Percentiles rank a stretch among this genome's conserved stretches.
phyloP scores from a whole-genome alignment of 2,888 invertebrate genomes.

The Drosophila prostipennis region DNA sequence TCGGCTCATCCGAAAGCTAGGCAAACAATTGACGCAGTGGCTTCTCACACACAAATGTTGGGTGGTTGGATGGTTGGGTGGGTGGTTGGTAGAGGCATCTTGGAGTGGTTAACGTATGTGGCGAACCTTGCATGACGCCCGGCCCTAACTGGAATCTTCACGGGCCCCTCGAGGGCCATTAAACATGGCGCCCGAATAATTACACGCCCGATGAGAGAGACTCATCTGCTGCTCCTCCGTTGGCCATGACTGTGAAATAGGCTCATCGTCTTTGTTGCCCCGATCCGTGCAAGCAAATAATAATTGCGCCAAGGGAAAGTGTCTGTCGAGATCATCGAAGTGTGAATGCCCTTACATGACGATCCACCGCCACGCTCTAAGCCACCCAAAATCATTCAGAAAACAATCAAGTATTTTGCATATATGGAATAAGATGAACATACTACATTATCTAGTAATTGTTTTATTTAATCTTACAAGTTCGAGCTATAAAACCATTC shows the following conservation, averaged over 20 bases:
- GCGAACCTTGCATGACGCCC: constrained; percentile 44
- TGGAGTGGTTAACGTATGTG: constrained; percentile 16
- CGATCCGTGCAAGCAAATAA: constrained; percentile 61
- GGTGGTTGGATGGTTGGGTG: constrained; percentile 17
- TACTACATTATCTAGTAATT: no score
- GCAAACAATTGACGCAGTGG: constrained; percentile 30
- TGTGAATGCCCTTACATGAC: constrained; percentile 43
- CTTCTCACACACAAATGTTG: constrained; percentile 15
- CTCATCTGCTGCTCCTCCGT: constrained; percentile 41
- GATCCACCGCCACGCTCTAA: constrained; percentile 2
- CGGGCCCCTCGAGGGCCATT: constrained; percentile 31
- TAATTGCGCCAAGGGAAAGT: constrained; percentile 46
- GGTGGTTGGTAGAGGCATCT: constrained; percentile 6
- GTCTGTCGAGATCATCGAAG: constrained; percentile 35
- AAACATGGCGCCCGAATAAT: constrained; percentile 60
- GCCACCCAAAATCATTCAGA: background rate
- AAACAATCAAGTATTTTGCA: constrained; percentile 4
- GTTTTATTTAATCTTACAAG: no score
- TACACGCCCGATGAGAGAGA: constrained; percentile 69
- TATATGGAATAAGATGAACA: no score
- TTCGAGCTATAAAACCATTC: background rate
- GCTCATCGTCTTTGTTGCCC: constrained; percentile 59
- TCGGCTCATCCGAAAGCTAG: constrained; percentile 23
- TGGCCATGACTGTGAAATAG: constrained; percentile 54
- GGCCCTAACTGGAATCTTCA: constrained; percentile 23